Percentiles rank a stretch among this genome's conserved stretches.
phyloP scores from a whole-genome alignment of 2,888 invertebrate species.

The Plagiodera versicolora region DNA sequence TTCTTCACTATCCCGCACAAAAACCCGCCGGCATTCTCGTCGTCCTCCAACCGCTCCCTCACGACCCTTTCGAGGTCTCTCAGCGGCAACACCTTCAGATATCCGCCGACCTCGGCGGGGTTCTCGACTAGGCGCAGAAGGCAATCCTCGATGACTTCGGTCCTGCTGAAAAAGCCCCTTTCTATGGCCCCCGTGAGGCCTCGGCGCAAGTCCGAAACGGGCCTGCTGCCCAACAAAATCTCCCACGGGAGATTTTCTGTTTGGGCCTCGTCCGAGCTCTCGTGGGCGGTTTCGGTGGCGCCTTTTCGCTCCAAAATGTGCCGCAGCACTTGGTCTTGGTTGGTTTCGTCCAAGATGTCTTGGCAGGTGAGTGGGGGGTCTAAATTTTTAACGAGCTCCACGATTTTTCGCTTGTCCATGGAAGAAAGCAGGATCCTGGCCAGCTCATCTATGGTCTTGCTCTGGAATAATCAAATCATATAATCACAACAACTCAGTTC shows the following conservation, averaged over 20 bases:
- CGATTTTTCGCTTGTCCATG: conserved; percentile 24
- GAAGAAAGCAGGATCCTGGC: conserved; percentile 23
- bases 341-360: conserved; percentile 24
- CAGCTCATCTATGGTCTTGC: conserved; percentile 23
- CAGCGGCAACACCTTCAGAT: conserved; percentile 31
- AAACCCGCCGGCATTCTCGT: conserved; percentile 29
- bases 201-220: conserved; percentile 27
- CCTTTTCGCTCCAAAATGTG: conserved; percentile 22
- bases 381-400: conserved; percentile 21
- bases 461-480: conserved; percentile 19
- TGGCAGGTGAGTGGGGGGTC: conserved; percentile 22
- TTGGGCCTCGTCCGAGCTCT: not conserved
- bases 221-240: conserved; percentile 17
- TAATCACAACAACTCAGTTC: not conserved
- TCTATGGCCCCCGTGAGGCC: conserved; percentile 30
- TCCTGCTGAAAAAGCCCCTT: conserved; percentile 25
- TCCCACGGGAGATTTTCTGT: conserved; percentile 15
- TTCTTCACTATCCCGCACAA: conserved; percentile 24
- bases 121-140: conserved; percentile 33
- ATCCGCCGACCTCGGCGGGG: conserved; percentile 31
- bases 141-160: conserved; percentile 32
- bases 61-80: conserved; percentile 33
- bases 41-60: conserved; percentile 20
- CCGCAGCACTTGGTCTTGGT: conserved; percentile 17
- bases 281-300: conserved; percentile 17